Percentiles rank a stretch among this genome's conserved stretches.
phyloP scores from a whole-genome alignment of 2,888 invertebrate species.

The Eilema depressum region DNA sequence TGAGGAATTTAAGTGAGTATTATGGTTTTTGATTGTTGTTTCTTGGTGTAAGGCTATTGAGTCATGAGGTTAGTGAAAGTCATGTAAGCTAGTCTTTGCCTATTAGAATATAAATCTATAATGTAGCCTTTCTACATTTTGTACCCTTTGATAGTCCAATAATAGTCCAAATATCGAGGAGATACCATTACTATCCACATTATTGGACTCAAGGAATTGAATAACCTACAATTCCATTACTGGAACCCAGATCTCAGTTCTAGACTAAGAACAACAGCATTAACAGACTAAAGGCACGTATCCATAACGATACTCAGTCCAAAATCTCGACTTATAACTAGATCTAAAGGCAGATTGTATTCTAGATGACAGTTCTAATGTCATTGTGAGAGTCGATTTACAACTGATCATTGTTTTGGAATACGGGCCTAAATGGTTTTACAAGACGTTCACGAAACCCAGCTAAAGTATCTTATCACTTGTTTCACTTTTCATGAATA shows the following conservation, averaged over 20 bases:
- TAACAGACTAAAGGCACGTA: no score
- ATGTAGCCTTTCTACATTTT: not conserved
- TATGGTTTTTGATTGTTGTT: conserved; percentile 29
- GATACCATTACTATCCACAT: not conserved
- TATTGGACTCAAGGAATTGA: no score
- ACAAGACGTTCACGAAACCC: not conserved
- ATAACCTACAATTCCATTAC: no score
- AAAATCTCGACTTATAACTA: no score
- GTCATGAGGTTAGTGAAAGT: conserved; percentile 24
- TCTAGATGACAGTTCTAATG: no score
- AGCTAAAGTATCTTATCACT: not conserved
- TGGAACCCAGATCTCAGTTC: no score
- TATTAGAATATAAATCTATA: not conserved
- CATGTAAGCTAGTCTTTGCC: not conserved
- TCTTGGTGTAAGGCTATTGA: conserved; percentile 19
- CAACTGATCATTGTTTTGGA: no score
- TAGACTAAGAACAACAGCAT: no score
- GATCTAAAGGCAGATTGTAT: no score
- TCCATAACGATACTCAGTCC: no score
- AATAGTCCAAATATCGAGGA: not conserved
- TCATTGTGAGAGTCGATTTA: no score
- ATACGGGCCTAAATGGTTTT: no score
- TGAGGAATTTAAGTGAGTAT: conserved; percentile 80
- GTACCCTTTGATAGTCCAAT: not conserved
- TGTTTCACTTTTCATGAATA: not conserved